Evolutionary conservation across 53 echinoderm and acorn worm species (phyloP), one percentile per base, ranked within the genome.

Genomic region (Paracentrotus lividus): DNA sequence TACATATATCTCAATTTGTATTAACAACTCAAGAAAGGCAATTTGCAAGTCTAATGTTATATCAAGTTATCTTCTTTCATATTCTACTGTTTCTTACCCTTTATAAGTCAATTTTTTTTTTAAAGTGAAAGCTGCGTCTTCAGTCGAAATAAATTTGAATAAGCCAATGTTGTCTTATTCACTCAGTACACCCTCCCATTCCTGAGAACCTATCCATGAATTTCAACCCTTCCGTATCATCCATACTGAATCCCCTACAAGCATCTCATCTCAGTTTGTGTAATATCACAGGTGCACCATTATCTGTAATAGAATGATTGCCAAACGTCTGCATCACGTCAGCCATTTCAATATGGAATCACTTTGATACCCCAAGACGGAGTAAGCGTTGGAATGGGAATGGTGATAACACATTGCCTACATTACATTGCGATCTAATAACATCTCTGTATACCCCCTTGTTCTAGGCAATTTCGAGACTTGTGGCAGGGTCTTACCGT

Each of bases 231-330:
- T 38, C 21, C 72, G 18, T 20, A 38, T 36, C 21, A 72, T 6
- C 36, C 72, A 18, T 38, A 72, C 72, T 16, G 40, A 6, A 36
- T 16, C 36, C 36, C 40, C 72, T 20, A 81, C 12, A n/a, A 45
- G 9, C n/a, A 45, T 81, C n/a, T 86, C 55, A 32, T 55, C 32
- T 56, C 86, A 20, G 86, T 36, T 86, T 86, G 33, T 34, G 36
- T 56, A 55, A 55, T 54, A 86, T 53, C 86, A 86, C 86, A 86
- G 86, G 86, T 86, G 86, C 85, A 51, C 51, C 49, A 31, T 85
- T 76, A 76, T 76, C 76, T 5, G 76, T 76, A 40, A 76, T 81
- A 81, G 45, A 81, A 81, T 26, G 45, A 81, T n/a, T 81, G 81
- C 81, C 44, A 47, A 81, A 47, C 26, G 47, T 23, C 81, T 81